These are phyloP conservation scores for Astyanax mexicanus DNA, from an alignment of 2,797 vertebrate species.

Conservation along the genomic window DNA sequence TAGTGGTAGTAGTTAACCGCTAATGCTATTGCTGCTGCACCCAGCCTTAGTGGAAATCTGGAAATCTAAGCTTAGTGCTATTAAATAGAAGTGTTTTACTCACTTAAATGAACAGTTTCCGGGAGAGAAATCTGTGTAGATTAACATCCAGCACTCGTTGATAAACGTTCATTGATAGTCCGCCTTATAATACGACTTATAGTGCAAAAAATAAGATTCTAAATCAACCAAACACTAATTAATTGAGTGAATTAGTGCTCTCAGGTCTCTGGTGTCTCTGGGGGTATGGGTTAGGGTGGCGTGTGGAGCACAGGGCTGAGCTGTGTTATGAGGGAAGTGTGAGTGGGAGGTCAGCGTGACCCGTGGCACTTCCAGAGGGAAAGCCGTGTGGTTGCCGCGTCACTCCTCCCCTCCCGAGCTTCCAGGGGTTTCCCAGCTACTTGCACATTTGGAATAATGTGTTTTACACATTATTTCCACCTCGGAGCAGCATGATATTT, in stretches of 20 bases:
- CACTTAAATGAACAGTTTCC: too few species aligned
- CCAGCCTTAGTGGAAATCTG: too few species aligned
- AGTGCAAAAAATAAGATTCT: too few species aligned
- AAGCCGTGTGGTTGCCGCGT: slow-evolving; percentile 2
- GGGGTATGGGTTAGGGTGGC: not conserved
- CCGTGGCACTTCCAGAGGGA: slow-evolving; percentile 29
- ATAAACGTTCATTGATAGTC: too few species aligned
- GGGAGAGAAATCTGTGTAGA: too few species aligned
- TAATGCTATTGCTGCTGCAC: too few species aligned
- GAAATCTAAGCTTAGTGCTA: too few species aligned
- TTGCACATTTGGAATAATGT: not conserved
- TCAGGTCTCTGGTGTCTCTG: not conserved
- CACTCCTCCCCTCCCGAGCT: slow-evolving; percentile 36
- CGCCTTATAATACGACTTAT: too few species aligned
- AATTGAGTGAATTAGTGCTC: not conserved
- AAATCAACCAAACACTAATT: too few species aligned
- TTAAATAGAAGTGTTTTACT: too few species aligned
- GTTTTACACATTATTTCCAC: slow-evolving; percentile 37
- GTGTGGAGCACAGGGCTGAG: not conserved
- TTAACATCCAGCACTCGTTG: too few species aligned
- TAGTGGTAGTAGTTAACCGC: too few species aligned
- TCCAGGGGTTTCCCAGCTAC: slow-evolving; percentile 39
- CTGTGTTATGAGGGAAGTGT: slow-evolving; percentile 3
- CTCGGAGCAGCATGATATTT: slow-evolving; percentile 23
- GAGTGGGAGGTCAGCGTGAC: slow-evolving; percentile 20